Conservation (phyloP, 1,140 invertebrate species). For the Ectropis grisescens region DNA sequence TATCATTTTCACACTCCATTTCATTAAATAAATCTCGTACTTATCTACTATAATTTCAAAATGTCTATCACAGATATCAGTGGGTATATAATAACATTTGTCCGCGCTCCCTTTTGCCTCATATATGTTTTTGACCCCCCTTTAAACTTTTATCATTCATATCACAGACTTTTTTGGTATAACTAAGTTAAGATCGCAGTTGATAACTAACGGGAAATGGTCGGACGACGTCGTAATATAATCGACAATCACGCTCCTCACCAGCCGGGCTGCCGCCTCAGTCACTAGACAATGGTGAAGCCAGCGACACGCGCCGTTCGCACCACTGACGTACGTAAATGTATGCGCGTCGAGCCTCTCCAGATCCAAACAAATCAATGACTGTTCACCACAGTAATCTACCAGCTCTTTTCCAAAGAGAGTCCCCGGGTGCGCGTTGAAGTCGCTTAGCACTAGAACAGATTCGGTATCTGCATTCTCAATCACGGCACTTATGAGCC, state of each 20-base stretch:
- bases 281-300: conserved; percentile 20
- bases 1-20: too few relatives aligned
- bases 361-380: conserved; percentile 13
- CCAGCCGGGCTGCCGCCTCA: conserved; percentile 5
- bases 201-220: conserved; percentile 8
- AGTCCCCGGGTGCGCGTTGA: conserved; percentile 12
- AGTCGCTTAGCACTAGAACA: background rate
- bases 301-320: conserved; percentile 12
- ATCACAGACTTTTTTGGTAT: too few relatives aligned
- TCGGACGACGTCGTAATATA: too few relatives aligned
- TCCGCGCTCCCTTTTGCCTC: too few relatives aligned
- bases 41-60: too few relatives aligned
- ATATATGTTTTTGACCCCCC: too few relatives aligned
- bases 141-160: too few relatives aligned
- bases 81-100: too few relatives aligned
- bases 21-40: too few relatives aligned
- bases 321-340: conserved; percentile 13
- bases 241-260: conserved; percentile 2
- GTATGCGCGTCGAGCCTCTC: conserved; percentile 7
- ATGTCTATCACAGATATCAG: too few relatives aligned
- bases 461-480: background rate
- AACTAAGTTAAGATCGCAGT: conserved; percentile 12
- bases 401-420: conserved; percentile 10
- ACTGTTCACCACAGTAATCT: conserved; percentile 15
- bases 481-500: too few relatives aligned